Evolutionary conservation across 2,888 invertebrate genomes (phyloP).

Genomic region (Nineta flava): DNA sequence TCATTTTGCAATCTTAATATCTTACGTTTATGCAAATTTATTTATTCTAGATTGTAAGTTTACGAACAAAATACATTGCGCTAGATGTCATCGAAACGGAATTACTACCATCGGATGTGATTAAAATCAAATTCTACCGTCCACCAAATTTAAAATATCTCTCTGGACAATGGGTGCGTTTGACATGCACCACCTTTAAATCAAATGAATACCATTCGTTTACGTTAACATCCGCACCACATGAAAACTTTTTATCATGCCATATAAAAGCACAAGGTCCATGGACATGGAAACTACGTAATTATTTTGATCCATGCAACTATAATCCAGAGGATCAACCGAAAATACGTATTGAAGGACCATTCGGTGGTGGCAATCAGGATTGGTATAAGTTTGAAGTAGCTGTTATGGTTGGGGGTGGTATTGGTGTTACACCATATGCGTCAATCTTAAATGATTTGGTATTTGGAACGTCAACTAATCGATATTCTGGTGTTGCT

Average conservation of each 20-base stretch:
- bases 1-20: no score
- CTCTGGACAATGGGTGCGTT: conserved; percentile 86
- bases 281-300: conserved; percentile 94
- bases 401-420: conserved; percentile 94
- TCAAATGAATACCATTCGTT: conserved; percentile 90
- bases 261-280: conserved; percentile 88
- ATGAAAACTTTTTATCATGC: conserved; percentile 85
- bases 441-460: conserved; percentile 93
- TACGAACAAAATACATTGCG: conserved; percentile 81
- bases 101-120: conserved; percentile 82
- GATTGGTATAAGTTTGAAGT: conserved; percentile 98
- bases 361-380: conserved; percentile 94
- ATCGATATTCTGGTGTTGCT: conserved; percentile 89
- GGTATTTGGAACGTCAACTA: conserved; percentile 90
- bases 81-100: conserved; percentile 88
- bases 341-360: conserved; percentile 82
- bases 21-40: no score
- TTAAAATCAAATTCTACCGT: conserved; percentile 87
- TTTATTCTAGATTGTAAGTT: conserved; percentile 58
- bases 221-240: conserved; percentile 88
- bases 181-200: conserved; percentile 80
- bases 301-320: conserved; percentile 87
- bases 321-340: conserved; percentile 75
- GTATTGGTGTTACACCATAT: conserved; percentile 94
- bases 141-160: conserved; percentile 89